Evolutionary conservation across 2,888 invertebrate genomes (phyloP).

Genomic region (Hydriomena furcata): DNA sequence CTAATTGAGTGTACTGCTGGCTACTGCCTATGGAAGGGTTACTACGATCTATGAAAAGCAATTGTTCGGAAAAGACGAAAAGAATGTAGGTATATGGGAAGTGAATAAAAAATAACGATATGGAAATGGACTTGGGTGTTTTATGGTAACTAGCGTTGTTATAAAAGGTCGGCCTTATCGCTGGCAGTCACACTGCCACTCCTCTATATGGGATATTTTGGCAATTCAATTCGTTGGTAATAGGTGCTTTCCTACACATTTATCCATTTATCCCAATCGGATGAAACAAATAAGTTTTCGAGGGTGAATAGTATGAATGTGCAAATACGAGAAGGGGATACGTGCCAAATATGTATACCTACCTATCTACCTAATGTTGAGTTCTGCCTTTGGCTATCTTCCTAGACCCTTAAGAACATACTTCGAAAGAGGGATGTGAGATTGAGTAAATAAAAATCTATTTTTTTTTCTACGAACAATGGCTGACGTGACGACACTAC

Average conservation of each 20-base stretch:
- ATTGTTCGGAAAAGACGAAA: slow-evolving; percentile 1
- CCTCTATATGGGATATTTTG: no score
- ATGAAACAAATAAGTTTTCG: neutral
- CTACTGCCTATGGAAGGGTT: slow-evolving; percentile 10
- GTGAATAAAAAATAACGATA: slow-evolving; percentile 13
- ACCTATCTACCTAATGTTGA: no score
- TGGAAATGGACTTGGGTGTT: slow-evolving; percentile 3
- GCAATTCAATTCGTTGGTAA: neutral
- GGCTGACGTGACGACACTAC: no score
- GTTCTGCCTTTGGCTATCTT: no score
- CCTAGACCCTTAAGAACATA: no score
- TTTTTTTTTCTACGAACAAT: no score
- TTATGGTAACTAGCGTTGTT: slow-evolving; percentile 5
- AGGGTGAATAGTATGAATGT: no score
- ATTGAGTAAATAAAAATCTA: no score
- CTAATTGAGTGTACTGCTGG: slow-evolving; percentile 14
- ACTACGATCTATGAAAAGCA: slow-evolving; percentile 12
- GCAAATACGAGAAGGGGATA: no score
- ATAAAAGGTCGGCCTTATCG: slow-evolving; percentile 4
- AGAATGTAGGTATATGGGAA: neutral
- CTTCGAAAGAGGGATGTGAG: no score
- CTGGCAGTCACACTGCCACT: neutral
- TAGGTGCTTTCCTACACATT: neutral
- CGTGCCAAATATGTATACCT: no score
- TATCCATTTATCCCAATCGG: neutral